A percentile compares a stretch with the other conserved stretches of the same genome.
Evolutionary conservation across 2,888 invertebrate species (phyloP).

Genomic region (Molanna angustata): DNA sequence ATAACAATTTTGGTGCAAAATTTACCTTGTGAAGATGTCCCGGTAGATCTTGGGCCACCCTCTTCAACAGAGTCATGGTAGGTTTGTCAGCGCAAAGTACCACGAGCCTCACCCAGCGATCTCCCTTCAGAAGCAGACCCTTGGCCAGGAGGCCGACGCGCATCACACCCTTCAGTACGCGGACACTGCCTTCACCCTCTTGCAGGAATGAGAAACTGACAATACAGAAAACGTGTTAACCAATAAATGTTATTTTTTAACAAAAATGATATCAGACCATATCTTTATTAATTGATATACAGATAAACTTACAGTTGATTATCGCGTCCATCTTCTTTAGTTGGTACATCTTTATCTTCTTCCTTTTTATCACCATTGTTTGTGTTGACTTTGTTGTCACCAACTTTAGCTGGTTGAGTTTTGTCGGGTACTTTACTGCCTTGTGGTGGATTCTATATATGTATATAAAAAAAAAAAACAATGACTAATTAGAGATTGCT

Average conservation of each 20-base stretch:
- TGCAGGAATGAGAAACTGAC: constrained; percentile 64
- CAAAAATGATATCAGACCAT: too few relatives aligned
- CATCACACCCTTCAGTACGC: constrained; percentile 94
- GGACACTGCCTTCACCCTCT: constrained; percentile 58
- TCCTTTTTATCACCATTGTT: constrained; percentile 36
- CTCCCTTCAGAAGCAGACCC: constrained; percentile 85
- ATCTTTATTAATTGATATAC: constrained; percentile 16
- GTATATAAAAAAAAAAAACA: constrained; percentile 10
- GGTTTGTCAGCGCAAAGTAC: constrained; percentile 95
- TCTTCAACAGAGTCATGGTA: constrained; percentile 80
- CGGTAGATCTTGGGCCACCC: constrained; percentile 82
- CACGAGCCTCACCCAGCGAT: constrained; percentile 86
- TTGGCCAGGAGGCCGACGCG: constrained; percentile 85
- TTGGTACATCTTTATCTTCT: constrained; percentile 53
- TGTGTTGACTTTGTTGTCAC: constrained; percentile 43
- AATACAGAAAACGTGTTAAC: not conserved
- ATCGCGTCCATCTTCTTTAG: constrained; percentile 73
- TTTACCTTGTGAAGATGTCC: constrained; percentile 64
- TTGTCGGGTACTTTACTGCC: constrained; percentile 3
- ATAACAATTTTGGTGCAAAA: too few relatives aligned
- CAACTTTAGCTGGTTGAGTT: constrained; percentile 22
- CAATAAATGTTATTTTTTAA: not conserved
- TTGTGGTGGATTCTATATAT: constrained; percentile 1
- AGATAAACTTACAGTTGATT: constrained; percentile 64
- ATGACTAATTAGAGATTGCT: not conserved